A percentile compares a stretch with the other conserved stretches of the same genome.
These are phyloP conservation scores for Taenaris catops DNA, from an alignment of 2,888 invertebrate species.

Conservation along the genomic window DNA sequence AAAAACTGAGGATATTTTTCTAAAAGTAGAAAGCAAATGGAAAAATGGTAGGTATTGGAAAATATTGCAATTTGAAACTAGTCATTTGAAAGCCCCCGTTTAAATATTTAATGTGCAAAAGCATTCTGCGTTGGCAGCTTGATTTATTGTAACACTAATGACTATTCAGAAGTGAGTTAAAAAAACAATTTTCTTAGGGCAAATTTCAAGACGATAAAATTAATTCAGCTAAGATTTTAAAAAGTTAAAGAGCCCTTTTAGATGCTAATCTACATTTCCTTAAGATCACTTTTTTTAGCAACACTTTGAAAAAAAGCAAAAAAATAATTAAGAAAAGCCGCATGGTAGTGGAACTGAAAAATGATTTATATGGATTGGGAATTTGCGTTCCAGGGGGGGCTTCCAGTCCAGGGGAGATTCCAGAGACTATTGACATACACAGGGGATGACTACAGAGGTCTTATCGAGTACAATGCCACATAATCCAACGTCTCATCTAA, in stretches of 20 bases:
- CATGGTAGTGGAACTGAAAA: too few species aligned
- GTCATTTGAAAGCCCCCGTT: conserved; percentile 18
- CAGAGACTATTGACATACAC: too few species aligned
- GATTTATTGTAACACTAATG: conserved; percentile 25
- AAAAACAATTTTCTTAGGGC: conserved; percentile 18
- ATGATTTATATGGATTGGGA: too few species aligned
- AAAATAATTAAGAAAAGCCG: too few species aligned
- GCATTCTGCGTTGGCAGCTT: conserved; percentile 22
- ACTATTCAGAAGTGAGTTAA: conserved; percentile 21
- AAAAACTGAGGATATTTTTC: not conserved
- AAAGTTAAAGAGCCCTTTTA: conserved; percentile 19
- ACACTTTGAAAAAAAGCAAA: not conserved
- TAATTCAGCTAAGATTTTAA: conserved; percentile 23
- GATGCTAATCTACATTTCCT: conserved; percentile 19
- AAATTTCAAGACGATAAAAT: conserved; percentile 24
- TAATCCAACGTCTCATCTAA: too few species aligned
- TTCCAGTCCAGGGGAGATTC: too few species aligned
- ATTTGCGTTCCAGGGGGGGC: too few species aligned
- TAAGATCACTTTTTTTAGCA: conserved; percentile 8
- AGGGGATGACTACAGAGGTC: too few species aligned
- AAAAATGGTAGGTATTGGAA: conserved; percentile 4
- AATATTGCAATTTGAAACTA: conserved; percentile 15
- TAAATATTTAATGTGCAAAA: conserved; percentile 21
- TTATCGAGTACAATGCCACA: too few species aligned
- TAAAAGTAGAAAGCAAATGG: not conserved